phyloP scores from a whole-genome alignment of 2,113 vertebrate genomes.

The Verasper variegatus region DNA sequence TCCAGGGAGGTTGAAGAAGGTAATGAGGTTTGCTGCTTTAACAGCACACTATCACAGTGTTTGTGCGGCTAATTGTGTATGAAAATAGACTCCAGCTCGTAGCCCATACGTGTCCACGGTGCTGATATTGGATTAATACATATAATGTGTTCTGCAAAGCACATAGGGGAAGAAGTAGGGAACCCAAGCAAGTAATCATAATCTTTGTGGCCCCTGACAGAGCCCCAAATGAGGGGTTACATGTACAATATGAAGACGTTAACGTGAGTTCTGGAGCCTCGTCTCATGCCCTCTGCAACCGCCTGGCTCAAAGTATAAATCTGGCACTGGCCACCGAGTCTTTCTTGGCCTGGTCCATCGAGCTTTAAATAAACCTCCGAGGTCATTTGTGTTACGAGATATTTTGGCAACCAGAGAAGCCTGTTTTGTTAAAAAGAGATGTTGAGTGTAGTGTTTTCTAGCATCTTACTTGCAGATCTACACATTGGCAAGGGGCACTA shows the following conservation, averaged over 20 bases:
- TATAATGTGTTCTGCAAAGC: background rate
- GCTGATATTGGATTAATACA: conserved; percentile 13
- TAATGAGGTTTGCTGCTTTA: conserved; percentile 37
- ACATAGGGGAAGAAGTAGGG: background rate
- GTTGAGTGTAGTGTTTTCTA: conserved; percentile 26
- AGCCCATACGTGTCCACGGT: background rate
- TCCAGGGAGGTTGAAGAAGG: background rate
- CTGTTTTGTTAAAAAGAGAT: conserved; percentile 3
- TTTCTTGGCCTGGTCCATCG: conserved; percentile 13
- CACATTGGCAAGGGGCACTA: conserved; percentile 31
- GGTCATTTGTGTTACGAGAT: conserved; percentile 34
- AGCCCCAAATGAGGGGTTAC: background rate
- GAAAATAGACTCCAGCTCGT: background rate
- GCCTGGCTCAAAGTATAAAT: conserved; percentile 31
- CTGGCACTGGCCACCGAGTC: conserved; percentile 12
- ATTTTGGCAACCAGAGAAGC: conserved; percentile 32
- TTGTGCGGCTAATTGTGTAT: conserved; percentile 21
- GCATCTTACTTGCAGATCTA: conserved; percentile 27
- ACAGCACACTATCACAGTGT: conserved; percentile 25
- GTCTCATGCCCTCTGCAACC: conserved; percentile 22
- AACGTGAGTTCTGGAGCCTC: conserved; percentile 5
- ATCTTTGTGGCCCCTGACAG: background rate
- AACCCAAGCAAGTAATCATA: background rate
- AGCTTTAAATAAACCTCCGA: conserved; percentile 29
- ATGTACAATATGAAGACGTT: background rate